Percentiles rank a stretch among this genome's conserved stretches.
phyloP scores from a whole-genome alignment of 2,797 vertebrate genomes.

The Propithecus deckenii region DNA sequence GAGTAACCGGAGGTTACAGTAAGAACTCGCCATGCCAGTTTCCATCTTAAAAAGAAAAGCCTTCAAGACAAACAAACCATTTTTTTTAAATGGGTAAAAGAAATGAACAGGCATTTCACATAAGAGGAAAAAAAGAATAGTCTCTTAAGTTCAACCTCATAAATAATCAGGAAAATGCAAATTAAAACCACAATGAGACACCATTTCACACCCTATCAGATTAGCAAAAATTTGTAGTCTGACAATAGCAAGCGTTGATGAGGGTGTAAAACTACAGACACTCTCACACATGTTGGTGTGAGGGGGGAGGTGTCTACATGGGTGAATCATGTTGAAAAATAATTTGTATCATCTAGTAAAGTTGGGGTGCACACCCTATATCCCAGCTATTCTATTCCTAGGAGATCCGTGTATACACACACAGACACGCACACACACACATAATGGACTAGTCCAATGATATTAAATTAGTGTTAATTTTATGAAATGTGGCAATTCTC shows the following conservation, averaged over 20 bases:
- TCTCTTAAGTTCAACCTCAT: slow-evolving; percentile 19
- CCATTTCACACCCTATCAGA: slow-evolving; percentile 55
- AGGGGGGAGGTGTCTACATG: neutral
- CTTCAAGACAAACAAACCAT: slow-evolving; percentile 45
- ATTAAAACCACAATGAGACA: slow-evolving; percentile 43
- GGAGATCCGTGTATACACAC: neutral
- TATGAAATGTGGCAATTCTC: neutral
- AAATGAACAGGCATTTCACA: slow-evolving; percentile 51
- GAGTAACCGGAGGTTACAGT: slow-evolving; percentile 28
- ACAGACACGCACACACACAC: neutral
- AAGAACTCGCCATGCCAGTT: slow-evolving; percentile 24
- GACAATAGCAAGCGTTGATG: neutral
- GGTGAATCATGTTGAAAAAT: neutral
- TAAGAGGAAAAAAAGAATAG: neutral
- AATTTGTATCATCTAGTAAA: neutral
- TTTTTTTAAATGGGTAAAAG: slow-evolving; percentile 52
- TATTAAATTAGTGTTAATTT: neutral
- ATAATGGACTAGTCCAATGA: neutral
- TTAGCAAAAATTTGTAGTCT: slow-evolving; percentile 38
- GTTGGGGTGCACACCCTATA: neutral
- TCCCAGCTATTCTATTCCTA: neutral
- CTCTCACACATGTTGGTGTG: neutral
- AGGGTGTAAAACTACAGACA: neutral
- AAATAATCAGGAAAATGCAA: slow-evolving; percentile 61
- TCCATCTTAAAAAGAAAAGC: slow-evolving; percentile 50